Percentiles rank a stretch among this genome's conserved stretches.
phyloP scores from a whole-genome alignment of 2,888 invertebrate genomes.

The Apomyelois bistriatella region DNA sequence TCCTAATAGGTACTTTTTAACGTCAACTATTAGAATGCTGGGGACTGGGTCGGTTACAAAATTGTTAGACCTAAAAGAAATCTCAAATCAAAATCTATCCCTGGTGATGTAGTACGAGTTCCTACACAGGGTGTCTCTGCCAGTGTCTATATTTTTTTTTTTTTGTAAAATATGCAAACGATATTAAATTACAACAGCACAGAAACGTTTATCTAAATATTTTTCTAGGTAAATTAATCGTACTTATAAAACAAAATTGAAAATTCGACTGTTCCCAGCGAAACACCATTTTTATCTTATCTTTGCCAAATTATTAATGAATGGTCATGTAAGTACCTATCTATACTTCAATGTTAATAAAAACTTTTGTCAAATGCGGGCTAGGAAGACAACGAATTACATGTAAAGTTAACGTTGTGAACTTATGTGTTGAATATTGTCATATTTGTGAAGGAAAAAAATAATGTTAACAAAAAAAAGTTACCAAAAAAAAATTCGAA shows the following conservation, averaged over 20 bases:
- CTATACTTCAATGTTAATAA: conserved; percentile 26
- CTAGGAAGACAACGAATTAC: conserved; percentile 72
- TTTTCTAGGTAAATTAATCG: neutral
- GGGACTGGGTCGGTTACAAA: conserved; percentile 11
- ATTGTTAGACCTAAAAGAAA: too few species aligned
- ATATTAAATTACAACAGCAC: too few species aligned
- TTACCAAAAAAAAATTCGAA: neutral
- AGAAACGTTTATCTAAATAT: too few species aligned
- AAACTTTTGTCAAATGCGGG: conserved; percentile 77
- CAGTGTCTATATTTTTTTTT: too few species aligned
- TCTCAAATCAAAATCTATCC: neutral
- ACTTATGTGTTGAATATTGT: conserved; percentile 19
- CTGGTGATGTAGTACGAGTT: too few species aligned
- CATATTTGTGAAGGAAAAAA: conserved; percentile 4
- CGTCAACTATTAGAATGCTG: conserved; percentile 5
- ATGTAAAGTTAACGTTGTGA: conserved; percentile 26
- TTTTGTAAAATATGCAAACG: too few species aligned
- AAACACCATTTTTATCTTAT: neutral
- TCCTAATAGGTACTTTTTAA: conserved; percentile 32
- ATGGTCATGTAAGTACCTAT: neutral
- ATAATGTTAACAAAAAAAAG: neutral
- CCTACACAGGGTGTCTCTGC: too few species aligned
- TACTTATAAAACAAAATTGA: neutral
- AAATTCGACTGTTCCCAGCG: neutral
- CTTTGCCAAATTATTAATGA: conserved; percentile 2